phyloP scores from a whole-genome alignment of 2,113 vertebrate species.

The Oryzias woworae region DNA sequence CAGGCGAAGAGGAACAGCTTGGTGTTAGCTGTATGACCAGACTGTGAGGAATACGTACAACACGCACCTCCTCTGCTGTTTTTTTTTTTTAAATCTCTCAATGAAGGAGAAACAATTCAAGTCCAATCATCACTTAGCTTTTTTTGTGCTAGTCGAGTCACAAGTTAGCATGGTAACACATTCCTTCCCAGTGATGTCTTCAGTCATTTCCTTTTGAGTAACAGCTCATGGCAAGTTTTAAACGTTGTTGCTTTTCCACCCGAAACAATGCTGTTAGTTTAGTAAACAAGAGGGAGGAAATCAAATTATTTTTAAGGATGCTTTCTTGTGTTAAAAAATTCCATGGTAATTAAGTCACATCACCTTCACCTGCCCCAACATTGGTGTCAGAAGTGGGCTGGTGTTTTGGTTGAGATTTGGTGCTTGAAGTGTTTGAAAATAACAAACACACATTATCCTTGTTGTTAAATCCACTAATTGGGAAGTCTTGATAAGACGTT shows the following conservation, averaged over 20 bases:
- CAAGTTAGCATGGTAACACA: constrained; percentile 35
- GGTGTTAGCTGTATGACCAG: constrained; percentile 1
- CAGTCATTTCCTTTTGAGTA: constrained; percentile 57
- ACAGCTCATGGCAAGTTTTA: constrained; percentile 59
- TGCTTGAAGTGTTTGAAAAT: too few species aligned
- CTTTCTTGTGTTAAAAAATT: background rate
- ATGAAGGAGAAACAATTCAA: constrained; percentile 2
- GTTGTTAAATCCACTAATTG: too few species aligned
- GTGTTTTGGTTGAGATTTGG: too few species aligned
- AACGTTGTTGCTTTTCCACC: constrained; percentile 35
- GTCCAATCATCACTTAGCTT: constrained; percentile 8
- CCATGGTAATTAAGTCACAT: background rate
- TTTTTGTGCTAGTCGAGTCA: constrained; percentile 20
- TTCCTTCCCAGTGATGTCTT: constrained; percentile 27
- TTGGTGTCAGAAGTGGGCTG: too few species aligned
- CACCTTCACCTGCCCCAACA: too few species aligned
- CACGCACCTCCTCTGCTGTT: background rate
- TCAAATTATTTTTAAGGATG: too few species aligned
- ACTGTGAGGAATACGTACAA: background rate
- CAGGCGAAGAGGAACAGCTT: constrained; percentile 1
- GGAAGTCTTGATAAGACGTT: too few species aligned
- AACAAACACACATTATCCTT: too few species aligned
- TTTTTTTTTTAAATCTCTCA: background rate
- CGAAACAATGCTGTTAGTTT: constrained; percentile 51
- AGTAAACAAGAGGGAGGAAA: constrained; percentile 37